Base-by-base conservation (phyloP, 2,797 vertebrate genomes). In the Darevskia nairensis region DNA sequence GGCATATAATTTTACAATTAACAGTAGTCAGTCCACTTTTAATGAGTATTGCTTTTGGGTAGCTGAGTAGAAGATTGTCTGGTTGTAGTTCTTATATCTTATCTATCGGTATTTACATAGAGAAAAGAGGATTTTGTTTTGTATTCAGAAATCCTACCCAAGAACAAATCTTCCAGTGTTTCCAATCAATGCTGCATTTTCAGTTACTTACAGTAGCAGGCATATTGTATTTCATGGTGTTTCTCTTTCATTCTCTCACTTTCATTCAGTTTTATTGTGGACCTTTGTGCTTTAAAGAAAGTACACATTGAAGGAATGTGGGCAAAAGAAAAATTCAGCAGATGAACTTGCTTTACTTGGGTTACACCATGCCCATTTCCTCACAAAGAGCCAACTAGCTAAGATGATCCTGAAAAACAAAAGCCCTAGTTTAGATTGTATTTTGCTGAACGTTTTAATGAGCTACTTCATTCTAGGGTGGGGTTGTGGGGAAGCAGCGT, bases 311-410 rank as follows among this genome's bases (percentile, higher is more conserved):
- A 79, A 32, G 68, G 76, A 50, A 78, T 74, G 39, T 27, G 44
- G 17, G 71, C 46, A 82, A 91, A 93, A 86, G 21, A 39, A 90
- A 86, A 84, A 83, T 23, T 89, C 84, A 88, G 39, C 89, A 76
- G 91, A 59, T 71, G 35, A 84, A 84, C 6, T 85, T 86, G 41
- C 61, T 86, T 89, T 89, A 80, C 69, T 74, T 77, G 84, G 50
- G 39, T 85, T 77, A 75, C 6, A 0, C 32, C 21, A 64, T 85
- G 25, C 50, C 78, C 66, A 8, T n/a, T 89, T 87, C 78, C 92
- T 86, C n/a, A 89, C 91, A 93, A 93, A 86, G 46, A 79, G 35
- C 86, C 17, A 35, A 91, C 83, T 64, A 87, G 66, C 88, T 32
- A 35, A 81, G 0, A 69, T 3, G 1, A 44, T 71, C 27, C 82